phyloP scores from a whole-genome alignment of 1,140 invertebrate species.

The Bradysia coprophila region DNA sequence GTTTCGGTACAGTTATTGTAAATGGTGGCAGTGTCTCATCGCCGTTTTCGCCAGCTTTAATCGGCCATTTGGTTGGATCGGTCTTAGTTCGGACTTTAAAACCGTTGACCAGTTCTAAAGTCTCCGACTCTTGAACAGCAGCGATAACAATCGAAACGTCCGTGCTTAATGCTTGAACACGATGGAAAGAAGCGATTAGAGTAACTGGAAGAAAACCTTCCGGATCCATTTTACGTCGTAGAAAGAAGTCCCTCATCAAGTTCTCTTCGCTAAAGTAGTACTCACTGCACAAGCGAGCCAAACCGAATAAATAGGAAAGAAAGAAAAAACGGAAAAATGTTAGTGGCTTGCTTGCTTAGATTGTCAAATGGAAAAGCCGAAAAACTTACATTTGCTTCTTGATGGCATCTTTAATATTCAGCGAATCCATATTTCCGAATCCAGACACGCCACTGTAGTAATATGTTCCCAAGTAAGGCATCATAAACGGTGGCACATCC shows the following conservation, averaged over 20 bases:
- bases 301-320: conserved; percentile 3
- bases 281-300: conserved; percentile 54
- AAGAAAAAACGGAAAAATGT: too few species aligned
- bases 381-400: conserved; percentile 65
- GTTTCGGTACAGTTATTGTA: conserved; percentile 23
- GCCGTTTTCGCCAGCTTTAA: conserved; percentile 25
- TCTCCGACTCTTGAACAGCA: conserved; percentile 61
- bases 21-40: background rate
- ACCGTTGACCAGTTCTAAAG: conserved; percentile 60
- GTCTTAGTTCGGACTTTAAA: conserved; percentile 64
- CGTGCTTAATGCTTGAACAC: conserved; percentile 71
- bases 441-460: conserved; percentile 25
- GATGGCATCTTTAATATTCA: conserved; percentile 52
- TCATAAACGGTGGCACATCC: conserved; percentile 26
- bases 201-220: conserved; percentile 85
- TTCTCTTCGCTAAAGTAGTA: conserved; percentile 99
- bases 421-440: conserved; percentile 29
- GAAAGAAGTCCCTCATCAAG: conserved; percentile 86
- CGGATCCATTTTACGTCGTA: conserved; percentile 88
- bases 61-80: conserved; percentile 74
- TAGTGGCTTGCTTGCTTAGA: background rate
- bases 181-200: conserved; percentile 89
- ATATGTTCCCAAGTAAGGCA: conserved; percentile 40
- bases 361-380: background rate
- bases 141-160: conserved; percentile 68